A percentile compares a stretch with the other conserved stretches of the same genome.
phyloP scores from a whole-genome alignment of 1,140 invertebrate genomes.

The Hycleus phaleratus region DNA sequence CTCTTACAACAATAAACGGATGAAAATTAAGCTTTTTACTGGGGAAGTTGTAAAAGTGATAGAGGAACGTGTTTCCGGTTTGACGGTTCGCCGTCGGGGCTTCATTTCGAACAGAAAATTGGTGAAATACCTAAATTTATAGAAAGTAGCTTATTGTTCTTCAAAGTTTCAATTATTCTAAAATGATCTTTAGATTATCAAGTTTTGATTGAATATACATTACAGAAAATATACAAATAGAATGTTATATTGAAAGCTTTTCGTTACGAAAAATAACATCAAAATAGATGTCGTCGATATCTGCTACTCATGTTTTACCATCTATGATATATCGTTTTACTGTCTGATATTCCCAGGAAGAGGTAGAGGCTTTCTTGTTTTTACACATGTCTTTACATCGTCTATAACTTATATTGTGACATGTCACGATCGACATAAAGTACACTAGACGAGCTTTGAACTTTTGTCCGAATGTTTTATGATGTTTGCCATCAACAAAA shows the following conservation, averaged over 20 bases:
- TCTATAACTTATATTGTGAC: slow-evolving; percentile 23
- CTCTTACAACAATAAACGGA: background rate
- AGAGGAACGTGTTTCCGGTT: too few species aligned
- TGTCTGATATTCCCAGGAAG: slow-evolving; percentile 24
- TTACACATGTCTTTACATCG: slow-evolving; percentile 27
- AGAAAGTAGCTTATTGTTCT: too few species aligned
- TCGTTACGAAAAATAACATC: slow-evolving; percentile 6
- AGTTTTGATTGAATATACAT: background rate
- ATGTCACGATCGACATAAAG: slow-evolving; percentile 25
- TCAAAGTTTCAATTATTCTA: too few species aligned
- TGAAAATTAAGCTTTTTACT: too few species aligned
- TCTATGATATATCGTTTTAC: slow-evolving; percentile 25
- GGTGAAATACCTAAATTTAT: too few species aligned
- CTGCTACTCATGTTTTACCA: slow-evolving; percentile 14
- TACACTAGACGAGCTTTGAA: background rate
- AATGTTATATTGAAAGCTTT: slow-evolving; percentile 6
- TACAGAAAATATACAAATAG: background rate
- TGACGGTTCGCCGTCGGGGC: too few species aligned
- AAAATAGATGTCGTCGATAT: slow-evolving; percentile 22
- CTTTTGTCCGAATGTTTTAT: background rate
- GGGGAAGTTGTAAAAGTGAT: too few species aligned
- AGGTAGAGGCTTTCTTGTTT: slow-evolving; percentile 20
- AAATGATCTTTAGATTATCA: too few species aligned
- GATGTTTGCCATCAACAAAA: background rate
- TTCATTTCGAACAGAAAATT: too few species aligned